phyloP scores from a whole-genome alignment of 2,797 vertebrate species.

The Neostethus bicornis region DNA sequence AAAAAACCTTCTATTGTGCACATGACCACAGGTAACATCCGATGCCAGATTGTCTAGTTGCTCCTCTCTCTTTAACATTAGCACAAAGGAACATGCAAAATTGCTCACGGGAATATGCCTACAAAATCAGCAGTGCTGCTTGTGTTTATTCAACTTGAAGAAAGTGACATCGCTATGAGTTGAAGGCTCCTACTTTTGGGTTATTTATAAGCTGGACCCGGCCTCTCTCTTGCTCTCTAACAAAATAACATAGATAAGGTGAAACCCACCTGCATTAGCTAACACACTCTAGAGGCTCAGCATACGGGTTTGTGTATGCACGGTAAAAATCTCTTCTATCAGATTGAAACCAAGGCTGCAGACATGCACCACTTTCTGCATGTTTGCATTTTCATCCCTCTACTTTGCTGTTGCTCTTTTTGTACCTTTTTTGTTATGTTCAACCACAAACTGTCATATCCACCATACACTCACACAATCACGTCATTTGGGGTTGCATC shows the following conservation, averaged over 20 bases:
- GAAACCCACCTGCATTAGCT: constrained; percentile 30
- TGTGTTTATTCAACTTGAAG: constrained; percentile 44
- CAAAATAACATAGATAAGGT: constrained; percentile 3
- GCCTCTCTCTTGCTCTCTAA: neutral
- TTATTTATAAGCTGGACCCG: constrained; percentile 60
- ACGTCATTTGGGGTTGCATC: too few relatives aligned
- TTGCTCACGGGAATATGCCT: neutral
- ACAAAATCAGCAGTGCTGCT: constrained; percentile 13
- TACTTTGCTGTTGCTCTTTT: constrained; percentile 11
- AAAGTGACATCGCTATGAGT: constrained; percentile 45
- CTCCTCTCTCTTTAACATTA: constrained; percentile 11
- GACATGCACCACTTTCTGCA: constrained; percentile 1
- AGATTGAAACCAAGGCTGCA: constrained; percentile 15
- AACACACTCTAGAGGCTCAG: neutral
- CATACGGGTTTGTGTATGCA: neutral
- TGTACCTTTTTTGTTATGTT: neutral
- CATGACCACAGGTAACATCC: neutral
- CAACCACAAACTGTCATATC: too few relatives aligned
- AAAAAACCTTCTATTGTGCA: neutral
- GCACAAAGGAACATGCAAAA: constrained; percentile 1
- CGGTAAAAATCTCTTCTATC: constrained; percentile 7
- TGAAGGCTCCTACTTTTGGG: constrained; percentile 51
- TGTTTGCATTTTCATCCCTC: constrained; percentile 2
- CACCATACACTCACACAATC: too few relatives aligned
- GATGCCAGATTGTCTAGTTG: constrained; percentile 3